A percentile compares a stretch with the other conserved stretches of the same genome.
These are phyloP conservation scores for Acipenser ruthenus DNA, from an alignment of 2,797 vertebrate species.

Conservation along the genomic window DNA sequence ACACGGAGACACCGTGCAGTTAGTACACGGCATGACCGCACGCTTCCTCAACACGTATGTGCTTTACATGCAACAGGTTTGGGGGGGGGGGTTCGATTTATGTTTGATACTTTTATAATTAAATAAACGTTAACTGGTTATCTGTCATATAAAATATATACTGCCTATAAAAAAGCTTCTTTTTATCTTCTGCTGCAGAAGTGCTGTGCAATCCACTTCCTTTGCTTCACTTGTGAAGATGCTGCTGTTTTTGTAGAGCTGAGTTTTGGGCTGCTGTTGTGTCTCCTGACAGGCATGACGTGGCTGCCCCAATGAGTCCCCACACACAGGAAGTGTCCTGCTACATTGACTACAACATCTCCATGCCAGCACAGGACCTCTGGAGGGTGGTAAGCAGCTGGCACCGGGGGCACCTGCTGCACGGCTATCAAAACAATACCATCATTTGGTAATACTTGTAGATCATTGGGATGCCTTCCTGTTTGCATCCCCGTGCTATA, in stretches of 20 bases:
- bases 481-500: too few relatives aligned
- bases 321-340: slow-evolving; percentile 91
- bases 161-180: too few relatives aligned
- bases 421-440: neutral
- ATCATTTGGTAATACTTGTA: neutral
- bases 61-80: neutral
- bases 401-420: neutral
- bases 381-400: slow-evolving; percentile 82
- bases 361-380: slow-evolving; percentile 86
- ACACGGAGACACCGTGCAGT: slow-evolving; percentile 81
- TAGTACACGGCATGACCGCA: slow-evolving; percentile 87
- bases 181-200: too few relatives aligned
- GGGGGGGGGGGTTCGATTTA: too few relatives aligned
- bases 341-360: slow-evolving; percentile 90
- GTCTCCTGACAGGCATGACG: slow-evolving; percentile 70
- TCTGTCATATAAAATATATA: too few relatives aligned
- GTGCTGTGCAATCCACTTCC: too few relatives aligned
- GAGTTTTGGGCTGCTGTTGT: slow-evolving; percentile 12
- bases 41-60: slow-evolving; percentile 90
- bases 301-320: slow-evolving; percentile 87
- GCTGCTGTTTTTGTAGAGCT: neutral
- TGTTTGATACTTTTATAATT: too few relatives aligned
- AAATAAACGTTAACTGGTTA: too few relatives aligned
- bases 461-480: too few relatives aligned
- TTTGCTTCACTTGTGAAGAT: neutral